Evolutionary conservation across 2,888 invertebrate genomes (phyloP), one percentile per base, ranked within the genome.

Genomic region (Zele albiditarsus): DNA sequence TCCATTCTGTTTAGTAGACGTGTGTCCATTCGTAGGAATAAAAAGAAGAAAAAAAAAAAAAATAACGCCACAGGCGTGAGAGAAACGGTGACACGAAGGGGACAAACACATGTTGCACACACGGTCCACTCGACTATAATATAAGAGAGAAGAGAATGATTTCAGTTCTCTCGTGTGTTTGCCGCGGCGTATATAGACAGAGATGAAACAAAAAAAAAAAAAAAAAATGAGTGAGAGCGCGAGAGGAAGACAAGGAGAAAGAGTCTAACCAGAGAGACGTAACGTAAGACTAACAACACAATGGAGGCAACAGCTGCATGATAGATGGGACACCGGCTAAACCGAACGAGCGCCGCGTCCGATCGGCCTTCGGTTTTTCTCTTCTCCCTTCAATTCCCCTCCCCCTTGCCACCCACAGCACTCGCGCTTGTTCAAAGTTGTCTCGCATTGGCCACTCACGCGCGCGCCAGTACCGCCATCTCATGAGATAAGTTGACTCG

Each of bases 261-360:
- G 3, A 46, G n/a, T 46, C 6, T 46, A 46, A 46, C 16, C 46
- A n/a, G n/a, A 46, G 81, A 82, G 82, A 84, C 84, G 86, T 85
- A 87, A 87, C 86, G 85, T 83, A 87, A 87, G 87, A 87, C 87
- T 87, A 88, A 88, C 87, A 88, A 88, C 87, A 88, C 89, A 89
- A 89, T 88, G 88, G 87, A 88, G 84, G 86, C 87, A 87, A 87
- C 87, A 88, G 88, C 88, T 88, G 88, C 87, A 87, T 87, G 86
- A 86, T 86, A 86, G 85, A 86, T 86, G 84, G 84, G 20, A 53
- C 81, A 82, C 79, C 76, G 58, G 77, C 75, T 76, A 76, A 79
- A 78, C 80, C 81, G 78, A 81, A 80, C 82, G 80, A 79, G 75
- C 80, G 81, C 77, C 53, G 38, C 27, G 66, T 71, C 72, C 70